Evolutionary conservation across 2,888 invertebrate species (phyloP).

Genomic region (Drosophila leonis): DNA sequence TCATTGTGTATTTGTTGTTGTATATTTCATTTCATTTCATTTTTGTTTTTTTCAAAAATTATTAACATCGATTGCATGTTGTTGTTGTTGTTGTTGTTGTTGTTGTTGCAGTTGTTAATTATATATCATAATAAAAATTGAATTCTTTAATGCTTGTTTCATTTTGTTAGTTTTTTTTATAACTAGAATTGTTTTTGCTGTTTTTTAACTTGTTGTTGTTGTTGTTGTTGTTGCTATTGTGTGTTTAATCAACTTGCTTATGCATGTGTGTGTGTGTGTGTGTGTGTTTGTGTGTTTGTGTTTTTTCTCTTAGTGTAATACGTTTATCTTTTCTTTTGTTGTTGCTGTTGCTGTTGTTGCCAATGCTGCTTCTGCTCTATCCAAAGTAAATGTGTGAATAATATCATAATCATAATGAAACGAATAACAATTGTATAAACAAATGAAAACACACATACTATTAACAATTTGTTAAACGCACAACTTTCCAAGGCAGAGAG

Average conservation of each 20-base stretch:
- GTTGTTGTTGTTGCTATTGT: conserved; percentile 39
- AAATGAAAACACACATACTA: conserved; percentile 49
- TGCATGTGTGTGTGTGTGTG: conserved; percentile 36
- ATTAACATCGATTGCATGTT: conserved; percentile 75
- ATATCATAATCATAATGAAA: conserved; percentile 17
- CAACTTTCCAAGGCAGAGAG: conserved; percentile 20
- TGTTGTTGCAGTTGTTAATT: conserved; percentile 74
- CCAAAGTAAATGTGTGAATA: conserved; percentile 55
- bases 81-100: conserved; percentile 39
- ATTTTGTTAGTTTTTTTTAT: conserved; percentile 34
- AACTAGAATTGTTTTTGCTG: conserved; percentile 54
- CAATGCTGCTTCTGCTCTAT: conserved; percentile 30
- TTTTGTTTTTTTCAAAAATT: conserved; percentile 66
- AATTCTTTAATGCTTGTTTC: conserved; percentile 50
- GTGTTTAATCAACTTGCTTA: conserved; percentile 34
- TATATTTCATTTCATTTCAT: conserved; percentile 34
- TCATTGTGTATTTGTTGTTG: conserved; percentile 60
- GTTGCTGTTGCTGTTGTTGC: neutral
- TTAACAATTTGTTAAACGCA: conserved; percentile 71
- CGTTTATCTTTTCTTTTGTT: conserved; percentile 24
- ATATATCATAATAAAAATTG: conserved; percentile 67
- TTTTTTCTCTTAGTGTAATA: conserved; percentile 52
- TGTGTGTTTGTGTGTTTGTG: neutral
- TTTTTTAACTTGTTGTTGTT: conserved; percentile 47
- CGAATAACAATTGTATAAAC: conserved; percentile 71